Conservation (phyloP, 2,113 vertebrate genomes). For the Hiodon tergisus region DNA sequence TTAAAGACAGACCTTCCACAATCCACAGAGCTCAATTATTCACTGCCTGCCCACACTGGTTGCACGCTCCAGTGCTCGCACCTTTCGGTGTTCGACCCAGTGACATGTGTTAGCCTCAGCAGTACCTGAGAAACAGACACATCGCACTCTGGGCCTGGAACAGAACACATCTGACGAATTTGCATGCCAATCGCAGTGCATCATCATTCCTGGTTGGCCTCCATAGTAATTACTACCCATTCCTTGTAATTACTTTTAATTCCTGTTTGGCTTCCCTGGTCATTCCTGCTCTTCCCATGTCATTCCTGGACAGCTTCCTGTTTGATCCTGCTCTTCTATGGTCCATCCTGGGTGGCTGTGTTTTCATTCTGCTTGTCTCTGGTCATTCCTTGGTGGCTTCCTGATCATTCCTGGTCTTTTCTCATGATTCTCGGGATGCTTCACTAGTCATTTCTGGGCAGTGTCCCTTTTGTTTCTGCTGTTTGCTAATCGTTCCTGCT, state of each 20-base stretch:
- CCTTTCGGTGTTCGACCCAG: background rate
- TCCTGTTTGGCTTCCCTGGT: too few relatives aligned
- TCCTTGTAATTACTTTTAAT: too few relatives aligned
- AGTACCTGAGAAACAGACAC: background rate
- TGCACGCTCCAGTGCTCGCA: background rate
- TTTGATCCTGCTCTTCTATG: too few relatives aligned
- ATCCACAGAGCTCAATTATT: slow-evolving; percentile 56
- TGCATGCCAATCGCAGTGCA: background rate
- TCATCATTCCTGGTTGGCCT: background rate
- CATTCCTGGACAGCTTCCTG: too few relatives aligned
- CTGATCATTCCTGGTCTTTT: background rate
- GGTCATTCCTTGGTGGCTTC: background rate
- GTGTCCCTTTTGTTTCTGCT: too few relatives aligned
- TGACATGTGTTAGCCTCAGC: background rate
- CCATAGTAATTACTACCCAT: too few relatives aligned
- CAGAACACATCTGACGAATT: background rate
- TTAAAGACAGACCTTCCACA: slow-evolving; percentile 61
- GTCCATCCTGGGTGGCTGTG: background rate
- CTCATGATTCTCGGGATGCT: background rate
- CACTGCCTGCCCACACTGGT: slow-evolving; percentile 41
- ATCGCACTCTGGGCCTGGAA: background rate
- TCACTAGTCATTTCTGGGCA: background rate
- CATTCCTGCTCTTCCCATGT: too few relatives aligned
- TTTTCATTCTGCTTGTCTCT: background rate
- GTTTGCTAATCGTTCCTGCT: too few relatives aligned